Conservation (phyloP, 2,888 invertebrate species). For the Rhagonycha lutea region DNA sequence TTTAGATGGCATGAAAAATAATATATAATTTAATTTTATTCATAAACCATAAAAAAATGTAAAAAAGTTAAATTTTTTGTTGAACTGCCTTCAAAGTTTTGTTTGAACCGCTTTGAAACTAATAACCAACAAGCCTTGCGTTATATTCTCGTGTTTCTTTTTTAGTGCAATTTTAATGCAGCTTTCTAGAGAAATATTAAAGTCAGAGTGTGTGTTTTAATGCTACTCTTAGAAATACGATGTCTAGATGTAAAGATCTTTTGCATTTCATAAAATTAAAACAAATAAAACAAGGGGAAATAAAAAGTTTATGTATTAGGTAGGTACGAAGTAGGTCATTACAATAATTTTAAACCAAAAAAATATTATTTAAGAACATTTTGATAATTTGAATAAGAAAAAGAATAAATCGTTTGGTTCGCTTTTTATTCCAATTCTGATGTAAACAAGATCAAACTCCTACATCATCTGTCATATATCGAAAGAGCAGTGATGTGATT, state of each 20-base stretch:
- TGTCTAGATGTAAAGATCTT: slow-evolving; percentile 2
- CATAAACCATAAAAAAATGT: background rate
- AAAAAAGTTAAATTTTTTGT: background rate
- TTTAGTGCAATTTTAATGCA: slow-evolving; percentile 15
- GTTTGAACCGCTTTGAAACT: background rate
- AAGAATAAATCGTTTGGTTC: slow-evolving; percentile 8
- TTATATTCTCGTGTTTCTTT: slow-evolving; percentile 8
- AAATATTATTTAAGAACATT: background rate
- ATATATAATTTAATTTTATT: background rate
- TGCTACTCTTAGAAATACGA: slow-evolving; percentile 1
- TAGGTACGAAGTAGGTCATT: background rate
- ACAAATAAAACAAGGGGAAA: background rate
- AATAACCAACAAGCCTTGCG: slow-evolving; percentile 9
- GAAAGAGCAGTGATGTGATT: slow-evolving; percentile 36
- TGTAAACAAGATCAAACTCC: slow-evolving; percentile 26
- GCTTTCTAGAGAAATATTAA: slow-evolving; percentile 7
- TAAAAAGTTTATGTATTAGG: background rate
- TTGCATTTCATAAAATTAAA: background rate
- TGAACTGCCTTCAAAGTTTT: background rate
- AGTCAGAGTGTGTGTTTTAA: slow-evolving; percentile 9
- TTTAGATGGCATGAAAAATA: background rate
- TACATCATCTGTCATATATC: slow-evolving; percentile 38
- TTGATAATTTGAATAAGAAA: background rate
- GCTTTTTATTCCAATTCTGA: slow-evolving; percentile 5
- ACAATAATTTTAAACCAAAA: background rate